phyloP scores from a whole-genome alignment of 1,140 invertebrate species.

The Cataglyphis hispanica region DNA sequence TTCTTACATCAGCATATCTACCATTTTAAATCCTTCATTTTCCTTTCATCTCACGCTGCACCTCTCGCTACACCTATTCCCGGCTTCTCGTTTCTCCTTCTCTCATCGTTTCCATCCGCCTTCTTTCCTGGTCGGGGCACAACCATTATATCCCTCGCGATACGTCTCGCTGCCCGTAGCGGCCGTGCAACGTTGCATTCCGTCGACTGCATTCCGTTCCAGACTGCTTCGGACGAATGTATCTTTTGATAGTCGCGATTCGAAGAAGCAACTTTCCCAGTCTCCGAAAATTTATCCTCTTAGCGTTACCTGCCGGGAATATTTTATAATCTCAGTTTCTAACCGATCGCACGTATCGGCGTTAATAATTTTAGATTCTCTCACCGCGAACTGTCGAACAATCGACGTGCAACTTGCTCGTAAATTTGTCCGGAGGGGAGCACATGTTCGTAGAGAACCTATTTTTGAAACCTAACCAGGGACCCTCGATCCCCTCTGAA shows the following conservation, averaged over 20 bases:
- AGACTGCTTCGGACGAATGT: conserved; percentile 27
- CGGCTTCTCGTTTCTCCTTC: conserved; percentile 51
- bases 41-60: conserved; percentile 57
- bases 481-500: neutral
- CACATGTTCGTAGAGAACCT: neutral
- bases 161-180: conserved; percentile 52
- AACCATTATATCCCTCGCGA: conserved; percentile 48
- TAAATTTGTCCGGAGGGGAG: conserved; percentile 5
- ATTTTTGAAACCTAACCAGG: neutral
- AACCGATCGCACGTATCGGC: neutral
- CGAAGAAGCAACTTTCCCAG: conserved; percentile 31
- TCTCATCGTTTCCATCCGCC: conserved; percentile 44
- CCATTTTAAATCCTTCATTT: conserved; percentile 54
- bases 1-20: conserved; percentile 41
- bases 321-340: neutral
- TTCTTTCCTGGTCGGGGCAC: conserved; percentile 42
- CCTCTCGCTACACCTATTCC: conserved; percentile 24
- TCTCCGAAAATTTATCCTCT: neutral
- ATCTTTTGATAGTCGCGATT: conserved; percentile 35
- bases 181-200: conserved; percentile 55
- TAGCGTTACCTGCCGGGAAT: neutral
- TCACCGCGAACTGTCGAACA: neutral
- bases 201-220: conserved; percentile 56
- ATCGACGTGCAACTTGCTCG: neutral
- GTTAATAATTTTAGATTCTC: conserved; percentile 22